Evolutionary conservation across 2,888 invertebrate genomes (phyloP), one percentile per base, ranked within the genome.

Genomic region (Cerceris ruficornis): DNA sequence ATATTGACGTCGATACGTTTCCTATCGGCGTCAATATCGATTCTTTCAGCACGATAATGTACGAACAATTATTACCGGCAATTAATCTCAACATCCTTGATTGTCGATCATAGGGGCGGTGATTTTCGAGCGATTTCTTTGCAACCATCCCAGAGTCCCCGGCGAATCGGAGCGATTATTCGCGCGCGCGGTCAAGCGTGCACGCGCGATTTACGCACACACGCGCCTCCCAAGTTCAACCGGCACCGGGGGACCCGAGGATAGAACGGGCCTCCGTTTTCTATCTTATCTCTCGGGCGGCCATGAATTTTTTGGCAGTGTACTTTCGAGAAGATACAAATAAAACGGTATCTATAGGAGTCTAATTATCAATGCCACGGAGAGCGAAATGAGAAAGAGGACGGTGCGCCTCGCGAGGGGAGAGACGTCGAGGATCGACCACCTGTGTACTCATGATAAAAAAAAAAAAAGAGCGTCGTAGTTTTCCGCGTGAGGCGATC

Each of bases 391-490:
- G 41, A 15, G 14, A 39, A 42, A 14, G 4, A 58, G 14, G 28
- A 7, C 14, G 52, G 28, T 8, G 46, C 68, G 9, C 8, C 49
- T 46, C 7, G 50, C 1, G 8, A 17, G 28, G 58, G 6, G 28
- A 13, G 14, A 17, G 41, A 43, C 6, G 50, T 43, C 58, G 14
- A 67, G 66, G 58, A 69, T 59, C 60, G 42, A 69, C 67, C 84
- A 88, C 82, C 87, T 88, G 86, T 84, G 77, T 82, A 82, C 74
- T 77, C 77, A 11, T 75, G 87, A 86, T 87, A 87, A 86, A 81
- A 58, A 57, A 50, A 57, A 50, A 28, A 28, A 28, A 28, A 28
- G 28, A 28, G 28, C 65, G 46, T 59, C 75, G 82, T 84, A 82
- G 79, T 75, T 87, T 82, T 85, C 80, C 83, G 74, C 68, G 58